These are phyloP conservation scores for Cepphus grylle DNA, from an alignment of 2,113 vertebrate species.

Conservation along the genomic window DNA sequence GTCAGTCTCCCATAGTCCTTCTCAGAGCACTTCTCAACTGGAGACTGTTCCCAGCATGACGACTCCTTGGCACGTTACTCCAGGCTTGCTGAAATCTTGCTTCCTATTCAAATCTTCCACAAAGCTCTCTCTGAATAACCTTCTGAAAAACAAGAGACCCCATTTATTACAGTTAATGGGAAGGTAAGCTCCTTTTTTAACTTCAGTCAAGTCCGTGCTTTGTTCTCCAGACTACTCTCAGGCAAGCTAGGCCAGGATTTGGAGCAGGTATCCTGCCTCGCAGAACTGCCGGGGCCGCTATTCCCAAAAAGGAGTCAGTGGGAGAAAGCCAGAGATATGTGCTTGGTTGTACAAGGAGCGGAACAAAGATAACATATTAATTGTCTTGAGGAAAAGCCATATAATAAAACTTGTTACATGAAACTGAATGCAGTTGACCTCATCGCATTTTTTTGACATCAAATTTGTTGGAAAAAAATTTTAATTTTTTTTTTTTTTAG, in stretches of 20 bases:
- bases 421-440: neutral
- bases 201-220: neutral
- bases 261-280: neutral
- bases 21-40: neutral
- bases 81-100: neutral
- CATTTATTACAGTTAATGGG: neutral
- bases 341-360: fast-evolving
- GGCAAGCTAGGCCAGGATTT: neutral
- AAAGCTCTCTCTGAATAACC: neutral
- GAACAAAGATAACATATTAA: neutral
- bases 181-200: neutral
- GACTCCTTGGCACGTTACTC: neutral
- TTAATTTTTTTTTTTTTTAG: neutral
- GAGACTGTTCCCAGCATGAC: neutral
- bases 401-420: neutral
- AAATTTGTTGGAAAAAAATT: neutral
- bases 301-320: fast-evolving
- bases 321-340: neutral
- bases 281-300: neutral
- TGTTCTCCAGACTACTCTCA: neutral
- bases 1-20: slow-evolving; percentile 18
- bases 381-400: neutral
- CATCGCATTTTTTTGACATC: neutral
- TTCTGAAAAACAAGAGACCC: neutral
- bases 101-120: slow-evolving; percentile 8